These are phyloP conservation scores for silkworm (Bombyx mori) DNA, from an alignment of 1,140 invertebrate genomes.

Conservation along the genomic window DNA sequence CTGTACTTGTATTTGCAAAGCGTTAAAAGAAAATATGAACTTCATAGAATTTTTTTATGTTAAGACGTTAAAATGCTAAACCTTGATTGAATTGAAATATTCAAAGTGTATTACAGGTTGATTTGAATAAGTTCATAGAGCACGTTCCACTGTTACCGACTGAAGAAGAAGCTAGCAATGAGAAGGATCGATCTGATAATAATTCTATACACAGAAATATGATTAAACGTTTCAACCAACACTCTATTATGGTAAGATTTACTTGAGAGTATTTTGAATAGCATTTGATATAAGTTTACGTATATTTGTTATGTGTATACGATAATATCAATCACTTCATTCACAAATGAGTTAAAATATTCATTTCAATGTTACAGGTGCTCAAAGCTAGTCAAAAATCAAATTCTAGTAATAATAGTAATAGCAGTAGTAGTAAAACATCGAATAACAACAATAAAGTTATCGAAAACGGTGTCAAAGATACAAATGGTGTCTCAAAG, in stretches of 20 bases:
- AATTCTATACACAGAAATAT: constrained; percentile 91
- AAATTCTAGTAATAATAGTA: constrained; percentile 49
- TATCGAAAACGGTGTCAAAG: constrained; percentile 49
- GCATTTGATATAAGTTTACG: background rate
- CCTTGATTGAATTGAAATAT: too few species aligned
- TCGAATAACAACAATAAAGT: constrained; percentile 52
- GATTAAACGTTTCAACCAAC: constrained; percentile 97
- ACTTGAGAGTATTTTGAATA: background rate
- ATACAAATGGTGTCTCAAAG: constrained; percentile 49
- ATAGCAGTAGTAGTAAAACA: constrained; percentile 41
- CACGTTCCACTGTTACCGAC: constrained; percentile 79
- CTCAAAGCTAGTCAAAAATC: constrained; percentile 83
- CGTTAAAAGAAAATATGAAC: too few species aligned
- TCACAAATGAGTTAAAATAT: background rate
- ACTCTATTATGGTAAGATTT: constrained; percentile 85
- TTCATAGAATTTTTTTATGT: too few species aligned
- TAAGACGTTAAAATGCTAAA: too few species aligned
- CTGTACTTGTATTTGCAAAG: too few species aligned
- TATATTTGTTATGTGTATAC: background rate
- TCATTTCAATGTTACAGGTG: constrained; percentile 60
- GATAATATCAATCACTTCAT: background rate
- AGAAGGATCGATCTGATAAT: constrained; percentile 73
- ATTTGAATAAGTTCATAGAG: constrained; percentile 86
- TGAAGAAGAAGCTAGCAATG: constrained; percentile 73
- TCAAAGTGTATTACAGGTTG: constrained; percentile 75